Percentiles rank a stretch among this genome's conserved stretches.
phyloP scores from a whole-genome alignment of 2,797 vertebrate species.

The Ptychobarbus kaznakovi region DNA sequence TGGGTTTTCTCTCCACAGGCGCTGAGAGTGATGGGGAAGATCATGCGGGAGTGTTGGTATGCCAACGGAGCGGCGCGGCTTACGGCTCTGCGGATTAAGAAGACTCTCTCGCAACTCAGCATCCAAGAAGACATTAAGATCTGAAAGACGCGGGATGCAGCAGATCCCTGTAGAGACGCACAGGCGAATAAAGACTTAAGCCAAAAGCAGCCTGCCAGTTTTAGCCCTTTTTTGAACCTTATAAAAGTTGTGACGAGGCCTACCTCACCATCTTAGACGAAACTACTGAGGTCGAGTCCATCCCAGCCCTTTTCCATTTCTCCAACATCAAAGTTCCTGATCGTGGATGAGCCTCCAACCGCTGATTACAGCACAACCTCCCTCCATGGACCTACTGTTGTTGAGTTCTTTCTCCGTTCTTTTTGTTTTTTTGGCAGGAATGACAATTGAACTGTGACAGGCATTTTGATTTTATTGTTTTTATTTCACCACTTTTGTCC shows the following conservation, averaged over 20 bases:
- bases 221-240: slow-evolving; percentile 72
- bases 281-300: slow-evolving; percentile 80
- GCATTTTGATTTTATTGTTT: slow-evolving; percentile 44
- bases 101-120: slow-evolving; percentile 97
- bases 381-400: slow-evolving; percentile 42
- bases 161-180: slow-evolving; percentile 55
- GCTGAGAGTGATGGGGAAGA: slow-evolving; percentile 97
- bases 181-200: slow-evolving; percentile 67
- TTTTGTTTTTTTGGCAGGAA: slow-evolving; percentile 71
- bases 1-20: slow-evolving; percentile 77
- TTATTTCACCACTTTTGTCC: slow-evolving; percentile 57
- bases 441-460: slow-evolving; percentile 69
- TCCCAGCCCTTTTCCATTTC: slow-evolving; percentile 51
- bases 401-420: not conserved
- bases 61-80: slow-evolving; percentile 93
- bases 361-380: slow-evolving; percentile 63
- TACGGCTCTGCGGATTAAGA: slow-evolving; percentile 98
- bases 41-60: slow-evolving; percentile 99
- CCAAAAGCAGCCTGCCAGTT: slow-evolving; percentile 78
- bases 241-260: slow-evolving; percentile 80
- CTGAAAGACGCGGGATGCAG: slow-evolving; percentile 74
- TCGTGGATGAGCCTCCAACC: slow-evolving; percentile 49
- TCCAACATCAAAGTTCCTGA: slow-evolving; percentile 30
- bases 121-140: slow-evolving; percentile 98
- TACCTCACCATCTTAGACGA: slow-evolving; percentile 87